Percentiles rank a stretch among this genome's conserved stretches.
phyloP scores from a whole-genome alignment of 2,113 vertebrate species.

The Prionailurus bengalensis region DNA sequence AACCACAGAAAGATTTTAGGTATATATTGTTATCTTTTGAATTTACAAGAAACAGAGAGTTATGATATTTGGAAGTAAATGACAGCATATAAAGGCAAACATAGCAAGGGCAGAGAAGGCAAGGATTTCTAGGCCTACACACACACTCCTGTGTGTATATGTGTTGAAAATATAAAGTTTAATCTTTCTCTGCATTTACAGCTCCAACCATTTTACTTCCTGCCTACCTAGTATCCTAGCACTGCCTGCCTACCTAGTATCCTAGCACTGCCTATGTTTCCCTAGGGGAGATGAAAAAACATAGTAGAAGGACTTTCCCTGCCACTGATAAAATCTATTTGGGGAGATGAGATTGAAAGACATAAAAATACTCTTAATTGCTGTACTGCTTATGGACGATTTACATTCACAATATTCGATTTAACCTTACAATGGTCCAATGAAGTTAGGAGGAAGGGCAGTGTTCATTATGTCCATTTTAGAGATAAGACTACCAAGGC shows the following conservation, averaged over 20 bases:
- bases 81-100: background rate
- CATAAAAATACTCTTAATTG: background rate
- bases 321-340: background rate
- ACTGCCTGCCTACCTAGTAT: background rate
- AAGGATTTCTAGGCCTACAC: background rate
- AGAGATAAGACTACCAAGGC: background rate
- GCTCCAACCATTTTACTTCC: background rate
- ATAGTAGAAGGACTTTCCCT: background rate
- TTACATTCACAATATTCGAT: background rate
- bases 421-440: background rate
- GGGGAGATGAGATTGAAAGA: background rate
- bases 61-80: constrained; percentile 23
- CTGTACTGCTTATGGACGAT: background rate
- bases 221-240: background rate
- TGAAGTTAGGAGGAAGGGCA: background rate
- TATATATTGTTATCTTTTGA: background rate
- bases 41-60: background rate
- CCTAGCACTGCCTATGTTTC: background rate
- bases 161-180: constrained; percentile 32
- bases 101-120: background rate
- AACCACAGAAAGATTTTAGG: background rate
- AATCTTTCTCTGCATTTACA: background rate
- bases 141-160: background rate
- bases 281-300: background rate
- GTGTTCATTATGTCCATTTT: background rate